Conservation (phyloP, 2,113 vertebrate species). For the Mormyrus iriodes region DNA sequence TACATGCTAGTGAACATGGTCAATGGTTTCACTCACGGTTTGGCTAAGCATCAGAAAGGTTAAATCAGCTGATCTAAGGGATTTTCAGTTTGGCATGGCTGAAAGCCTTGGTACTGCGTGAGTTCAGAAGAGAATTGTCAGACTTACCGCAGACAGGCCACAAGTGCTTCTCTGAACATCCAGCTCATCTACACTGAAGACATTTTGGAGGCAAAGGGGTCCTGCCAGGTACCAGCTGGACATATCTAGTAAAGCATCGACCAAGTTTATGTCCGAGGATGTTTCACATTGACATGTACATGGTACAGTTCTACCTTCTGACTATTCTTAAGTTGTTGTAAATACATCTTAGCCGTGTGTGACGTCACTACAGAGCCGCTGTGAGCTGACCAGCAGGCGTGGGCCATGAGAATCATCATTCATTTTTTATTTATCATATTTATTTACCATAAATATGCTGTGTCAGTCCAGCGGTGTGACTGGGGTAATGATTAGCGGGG, state of each 20-base stretch:
- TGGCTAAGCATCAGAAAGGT: background rate
- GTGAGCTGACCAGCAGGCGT: background rate
- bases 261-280: background rate
- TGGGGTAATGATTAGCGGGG: slow-evolving; percentile 51
- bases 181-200: too few species aligned
- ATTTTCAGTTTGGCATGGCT: background rate
- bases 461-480: slow-evolving; percentile 32
- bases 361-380: background rate
- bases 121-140: background rate
- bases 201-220: background rate
- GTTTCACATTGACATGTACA: background rate
- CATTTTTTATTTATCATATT: background rate
- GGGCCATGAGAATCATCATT: background rate
- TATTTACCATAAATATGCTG: background rate
- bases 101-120: background rate
- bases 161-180: background rate
- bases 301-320: background rate
- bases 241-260: background rate
- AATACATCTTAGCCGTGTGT: background rate
- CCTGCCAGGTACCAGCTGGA: background rate
- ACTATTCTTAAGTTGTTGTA: background rate
- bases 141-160: background rate
- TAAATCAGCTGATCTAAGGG: background rate
- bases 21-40: background rate
- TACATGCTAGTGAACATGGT: background rate